Evolutionary conservation across 1,140 invertebrate genomes (phyloP).

Genomic region (Lepidostoma basale): DNA sequence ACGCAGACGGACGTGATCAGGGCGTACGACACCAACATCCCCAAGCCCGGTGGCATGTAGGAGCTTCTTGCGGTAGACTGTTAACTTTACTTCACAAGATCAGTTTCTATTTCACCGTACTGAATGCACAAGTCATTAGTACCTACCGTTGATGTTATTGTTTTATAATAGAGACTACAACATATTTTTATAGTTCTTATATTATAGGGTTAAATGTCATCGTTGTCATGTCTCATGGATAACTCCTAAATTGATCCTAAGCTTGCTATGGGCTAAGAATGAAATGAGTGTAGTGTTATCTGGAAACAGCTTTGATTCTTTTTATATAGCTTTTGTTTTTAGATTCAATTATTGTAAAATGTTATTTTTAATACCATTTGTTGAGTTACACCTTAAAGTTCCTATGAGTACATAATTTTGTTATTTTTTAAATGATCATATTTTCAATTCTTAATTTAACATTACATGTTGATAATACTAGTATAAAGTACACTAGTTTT

Average conservation of each 20-base stretch:
- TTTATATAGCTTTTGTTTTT: not conserved
- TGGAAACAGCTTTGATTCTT: not conserved
- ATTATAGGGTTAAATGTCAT: not conserved
- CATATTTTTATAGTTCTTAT: slow-evolving; percentile 37
- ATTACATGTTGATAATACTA: too few species aligned
- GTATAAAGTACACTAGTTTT: too few species aligned
- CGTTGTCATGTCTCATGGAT: not conserved
- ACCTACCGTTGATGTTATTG: slow-evolving; percentile 25
- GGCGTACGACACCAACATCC: slow-evolving; percentile 89
- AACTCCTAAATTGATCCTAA: too few species aligned
- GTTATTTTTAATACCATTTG: not conserved
- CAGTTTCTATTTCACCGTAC: slow-evolving; percentile 14
- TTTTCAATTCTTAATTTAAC: too few species aligned
- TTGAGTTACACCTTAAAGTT: slow-evolving; percentile 23
- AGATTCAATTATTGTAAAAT: not conserved
- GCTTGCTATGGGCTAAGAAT: not conserved
- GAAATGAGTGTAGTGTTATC: not conserved
- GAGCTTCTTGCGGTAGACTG: slow-evolving; percentile 44
- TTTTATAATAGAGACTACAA: slow-evolving; percentile 24
- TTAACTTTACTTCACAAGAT: slow-evolving; percentile 24
- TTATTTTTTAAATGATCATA: not conserved
- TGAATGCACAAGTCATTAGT: slow-evolving; percentile 39
- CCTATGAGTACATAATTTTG: slow-evolving; percentile 29
- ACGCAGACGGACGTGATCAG: slow-evolving; percentile 91
- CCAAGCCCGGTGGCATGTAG: slow-evolving; percentile 79